These are phyloP conservation scores for Thalassoma bifasciatum DNA, from an alignment of 2,113 vertebrate genomes.

Conservation along the genomic window DNA sequence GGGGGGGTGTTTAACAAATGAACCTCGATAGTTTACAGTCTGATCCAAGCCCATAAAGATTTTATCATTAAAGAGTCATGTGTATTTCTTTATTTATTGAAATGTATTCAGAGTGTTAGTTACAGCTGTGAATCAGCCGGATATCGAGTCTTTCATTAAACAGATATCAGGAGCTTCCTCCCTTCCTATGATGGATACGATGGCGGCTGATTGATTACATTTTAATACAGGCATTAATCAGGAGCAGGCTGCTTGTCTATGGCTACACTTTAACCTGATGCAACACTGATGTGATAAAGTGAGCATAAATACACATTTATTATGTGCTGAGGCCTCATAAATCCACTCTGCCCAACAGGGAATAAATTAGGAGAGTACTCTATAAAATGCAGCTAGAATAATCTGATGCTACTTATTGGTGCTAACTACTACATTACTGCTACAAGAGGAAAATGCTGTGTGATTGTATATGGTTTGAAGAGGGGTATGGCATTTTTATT, in stretches of 20 bases:
- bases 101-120: not conserved
- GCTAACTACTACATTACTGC: too few species aligned
- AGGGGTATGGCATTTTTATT: too few species aligned
- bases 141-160: not conserved
- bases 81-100: not conserved
- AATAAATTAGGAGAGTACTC: not conserved
- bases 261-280: slow-evolving; percentile 27
- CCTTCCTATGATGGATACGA: slow-evolving; percentile 18
- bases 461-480: too few species aligned
- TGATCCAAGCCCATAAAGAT: slow-evolving; percentile 27
- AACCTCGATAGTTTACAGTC: slow-evolving; percentile 29
- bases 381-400: too few species aligned
- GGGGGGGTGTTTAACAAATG: slow-evolving; percentile 30
- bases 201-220: slow-evolving; percentile 36
- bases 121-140: not conserved
- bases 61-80: not conserved
- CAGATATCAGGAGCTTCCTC: not conserved
- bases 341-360: not conserved
- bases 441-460: too few species aligned
- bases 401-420: too few species aligned
- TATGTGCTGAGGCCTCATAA: slow-evolving; percentile 9
- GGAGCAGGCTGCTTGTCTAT: slow-evolving; percentile 25
- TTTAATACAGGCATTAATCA: slow-evolving; percentile 50
- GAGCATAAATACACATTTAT: slow-evolving; percentile 24
- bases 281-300: slow-evolving; percentile 29